Evolutionary conservation across 2,888 invertebrate genomes (phyloP).

Genomic region (Acanthococcus lagerstroemiae): DNA sequence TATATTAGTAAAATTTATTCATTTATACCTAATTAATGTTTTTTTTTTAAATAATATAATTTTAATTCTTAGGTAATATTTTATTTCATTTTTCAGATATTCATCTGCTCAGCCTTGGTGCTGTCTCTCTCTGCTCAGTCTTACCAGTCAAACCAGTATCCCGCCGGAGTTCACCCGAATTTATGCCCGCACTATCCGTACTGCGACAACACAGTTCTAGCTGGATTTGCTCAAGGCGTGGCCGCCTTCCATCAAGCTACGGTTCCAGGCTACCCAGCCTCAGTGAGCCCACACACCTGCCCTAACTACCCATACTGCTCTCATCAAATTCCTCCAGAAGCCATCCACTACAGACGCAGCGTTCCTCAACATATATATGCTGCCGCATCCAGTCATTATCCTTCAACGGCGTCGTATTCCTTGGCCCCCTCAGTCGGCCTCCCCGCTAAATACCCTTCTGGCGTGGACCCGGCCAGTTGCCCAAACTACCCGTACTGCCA

Average conservation of each 20-base stretch:
- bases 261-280: constrained; percentile 16
- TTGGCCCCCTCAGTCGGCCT: not conserved
- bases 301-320: constrained; percentile 26
- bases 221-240: constrained; percentile 16
- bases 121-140: too few relatives aligned
- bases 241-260: constrained; percentile 8
- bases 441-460: constrained; percentile 12
- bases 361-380: not conserved
- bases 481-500: constrained; percentile 27
- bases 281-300: constrained; percentile 21
- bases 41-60: too few relatives aligned
- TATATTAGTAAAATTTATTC: too few relatives aligned
- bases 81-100: too few relatives aligned
- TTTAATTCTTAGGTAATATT: too few relatives aligned
- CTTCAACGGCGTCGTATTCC: constrained; percentile 4
- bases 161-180: constrained; percentile 19
- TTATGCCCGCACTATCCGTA: constrained; percentile 23
- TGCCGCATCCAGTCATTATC: too few relatives aligned
- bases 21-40: too few relatives aligned
- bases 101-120: too few relatives aligned
- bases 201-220: constrained; percentile 19
- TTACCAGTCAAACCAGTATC: constrained; percentile 20
- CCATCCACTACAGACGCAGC: constrained; percentile 15
- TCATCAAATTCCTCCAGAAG: constrained; percentile 21
- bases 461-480: constrained; percentile 17